These are phyloP conservation scores for Argyrosomus japonicus DNA, from an alignment of 2,113 vertebrate species.

Conservation along the genomic window DNA sequence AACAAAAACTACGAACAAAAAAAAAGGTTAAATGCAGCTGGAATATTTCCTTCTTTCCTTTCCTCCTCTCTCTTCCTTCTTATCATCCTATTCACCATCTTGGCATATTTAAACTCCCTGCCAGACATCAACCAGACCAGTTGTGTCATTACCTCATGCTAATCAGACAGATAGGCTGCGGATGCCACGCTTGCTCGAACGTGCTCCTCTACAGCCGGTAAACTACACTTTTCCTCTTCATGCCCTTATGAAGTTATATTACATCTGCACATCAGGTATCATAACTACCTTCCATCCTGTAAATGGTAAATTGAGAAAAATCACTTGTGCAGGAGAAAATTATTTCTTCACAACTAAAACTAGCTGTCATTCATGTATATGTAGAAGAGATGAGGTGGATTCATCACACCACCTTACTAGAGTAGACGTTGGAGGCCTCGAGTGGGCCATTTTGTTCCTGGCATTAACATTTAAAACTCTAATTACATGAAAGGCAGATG, in stretches of 20 bases:
- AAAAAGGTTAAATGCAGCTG: not conserved
- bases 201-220: not conserved
- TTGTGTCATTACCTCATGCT: not conserved
- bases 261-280: not conserved
- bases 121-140: not conserved
- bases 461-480: not conserved
- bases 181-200: not conserved
- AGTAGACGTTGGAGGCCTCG: not conserved
- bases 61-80: not conserved
- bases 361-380: no score
- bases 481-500: not conserved
- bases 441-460: not conserved
- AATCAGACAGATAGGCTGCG: not conserved
- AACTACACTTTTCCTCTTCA: not conserved
- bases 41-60: not conserved
- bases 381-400: no score
- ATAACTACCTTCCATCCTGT: not conserved
- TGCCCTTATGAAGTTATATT: not conserved
- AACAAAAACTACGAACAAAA: not conserved
- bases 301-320: not conserved
- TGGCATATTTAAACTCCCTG: conserved; percentile 1
- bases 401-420: not conserved
- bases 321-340: no score
- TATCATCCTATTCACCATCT: not conserved
- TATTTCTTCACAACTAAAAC: no score